phyloP scores from a whole-genome alignment of 2,797 vertebrate species.

The Chloroceryle inda region DNA sequence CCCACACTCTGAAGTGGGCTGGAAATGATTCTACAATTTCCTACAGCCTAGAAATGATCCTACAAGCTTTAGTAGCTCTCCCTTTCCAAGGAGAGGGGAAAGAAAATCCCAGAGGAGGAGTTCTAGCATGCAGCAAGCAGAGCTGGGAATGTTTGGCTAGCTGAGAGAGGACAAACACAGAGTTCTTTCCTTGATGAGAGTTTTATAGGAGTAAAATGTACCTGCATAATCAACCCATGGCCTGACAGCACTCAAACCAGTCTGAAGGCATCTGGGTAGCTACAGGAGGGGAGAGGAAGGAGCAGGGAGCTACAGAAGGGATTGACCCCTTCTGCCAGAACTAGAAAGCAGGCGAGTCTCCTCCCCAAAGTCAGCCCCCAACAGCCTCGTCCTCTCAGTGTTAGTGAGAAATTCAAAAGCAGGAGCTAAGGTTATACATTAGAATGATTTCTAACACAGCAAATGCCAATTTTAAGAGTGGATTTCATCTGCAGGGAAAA shows the following conservation, averaged over 20 bases:
- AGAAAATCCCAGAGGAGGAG: neutral
- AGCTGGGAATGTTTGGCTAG: neutral
- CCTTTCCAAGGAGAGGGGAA: neutral
- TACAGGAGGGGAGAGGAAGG: neutral
- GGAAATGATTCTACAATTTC: neutral
- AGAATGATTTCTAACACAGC: neutral
- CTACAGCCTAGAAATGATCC: neutral
- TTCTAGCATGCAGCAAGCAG: neutral
- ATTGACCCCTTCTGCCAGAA: neutral
- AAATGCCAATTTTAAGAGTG: slow-evolving; percentile 14
- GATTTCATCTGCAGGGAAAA: neutral
- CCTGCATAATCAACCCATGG: neutral
- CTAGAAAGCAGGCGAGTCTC: neutral
- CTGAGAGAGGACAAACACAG: neutral
- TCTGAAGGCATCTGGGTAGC: neutral
- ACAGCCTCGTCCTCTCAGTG: neutral
- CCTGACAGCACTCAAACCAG: neutral
- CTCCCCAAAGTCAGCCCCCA: neutral
- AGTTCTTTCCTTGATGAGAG: neutral
- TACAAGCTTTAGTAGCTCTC: neutral
- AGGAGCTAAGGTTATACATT: neutral
- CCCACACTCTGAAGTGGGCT: neutral
- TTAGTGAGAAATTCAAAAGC: neutral
- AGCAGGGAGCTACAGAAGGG: neutral
- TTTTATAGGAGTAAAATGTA: neutral